A percentile compares a stretch with the other conserved stretches of the same genome.
These are phyloP conservation scores for Pristionchus exspectatus DNA, from an alignment of 2,888 invertebrate genomes.

Conservation along the genomic window DNA sequence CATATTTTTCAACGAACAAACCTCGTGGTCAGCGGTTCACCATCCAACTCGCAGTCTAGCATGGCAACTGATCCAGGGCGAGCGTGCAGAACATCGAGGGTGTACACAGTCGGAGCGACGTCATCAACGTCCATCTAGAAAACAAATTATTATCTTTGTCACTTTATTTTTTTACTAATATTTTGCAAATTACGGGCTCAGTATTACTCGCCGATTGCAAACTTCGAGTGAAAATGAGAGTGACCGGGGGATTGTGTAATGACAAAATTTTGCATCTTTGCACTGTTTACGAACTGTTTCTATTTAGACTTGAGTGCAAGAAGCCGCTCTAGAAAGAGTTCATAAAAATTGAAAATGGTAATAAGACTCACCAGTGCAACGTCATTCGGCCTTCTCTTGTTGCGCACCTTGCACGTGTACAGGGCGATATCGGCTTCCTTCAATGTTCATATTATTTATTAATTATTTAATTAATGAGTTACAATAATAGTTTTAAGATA, in stretches of 20 bases:
- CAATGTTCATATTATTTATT: conserved; percentile 13
- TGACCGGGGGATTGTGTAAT: no score
- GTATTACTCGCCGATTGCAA: no score
- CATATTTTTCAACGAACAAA: no score
- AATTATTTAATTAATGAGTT: not conserved
- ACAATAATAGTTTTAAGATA: not conserved
- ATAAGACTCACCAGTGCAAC: conserved; percentile 57
- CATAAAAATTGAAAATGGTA: not conserved
- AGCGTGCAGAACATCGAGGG: conserved; percentile 56
- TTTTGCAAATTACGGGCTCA: not conserved
- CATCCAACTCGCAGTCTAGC: conserved; percentile 63
- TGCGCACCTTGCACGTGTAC: conserved; percentile 71
- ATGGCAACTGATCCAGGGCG: conserved; percentile 57
- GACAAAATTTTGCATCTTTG: no score
- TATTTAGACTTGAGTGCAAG: no score
- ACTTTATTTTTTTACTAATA: not conserved
- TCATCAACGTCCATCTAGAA: conserved; percentile 60
- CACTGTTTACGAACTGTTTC: no score
- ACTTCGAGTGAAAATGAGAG: no score
- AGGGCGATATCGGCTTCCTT: conserved; percentile 67
- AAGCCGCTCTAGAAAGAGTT: no score
- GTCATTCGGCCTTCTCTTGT: conserved; percentile 61
- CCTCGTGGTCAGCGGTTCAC: conserved; percentile 65
- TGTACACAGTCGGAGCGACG: conserved; percentile 60
- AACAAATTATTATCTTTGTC: not conserved